Evolutionary conservation across 2,888 invertebrate genomes (phyloP).

Genomic region (Diabrotica balteata): DNA sequence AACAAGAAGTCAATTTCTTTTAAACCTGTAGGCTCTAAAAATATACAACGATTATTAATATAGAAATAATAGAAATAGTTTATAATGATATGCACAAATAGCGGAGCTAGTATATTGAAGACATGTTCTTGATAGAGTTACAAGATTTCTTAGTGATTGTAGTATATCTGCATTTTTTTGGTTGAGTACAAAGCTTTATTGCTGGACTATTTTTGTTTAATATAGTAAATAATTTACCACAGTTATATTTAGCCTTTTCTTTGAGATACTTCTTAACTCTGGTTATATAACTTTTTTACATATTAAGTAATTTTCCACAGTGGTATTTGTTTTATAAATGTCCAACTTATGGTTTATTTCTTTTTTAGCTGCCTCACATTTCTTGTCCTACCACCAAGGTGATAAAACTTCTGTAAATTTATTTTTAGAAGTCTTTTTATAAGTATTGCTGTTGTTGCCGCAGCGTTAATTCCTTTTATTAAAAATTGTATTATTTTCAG

Average conservation of each 20-base stretch:
- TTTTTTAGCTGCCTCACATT: too few relatives aligned
- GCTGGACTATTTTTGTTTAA: neutral
- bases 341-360: too few relatives aligned
- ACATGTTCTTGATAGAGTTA: neutral
- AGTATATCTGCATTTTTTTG: neutral
- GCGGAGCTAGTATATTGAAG: neutral
- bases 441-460: neutral
- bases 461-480: neutral
- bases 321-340: too few relatives aligned
- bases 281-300: neutral
- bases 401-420: too few relatives aligned
- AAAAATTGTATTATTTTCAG: neutral
- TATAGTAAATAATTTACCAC: neutral
- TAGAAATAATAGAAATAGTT: too few relatives aligned
- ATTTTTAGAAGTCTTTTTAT: neutral
- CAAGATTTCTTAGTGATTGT: neutral
- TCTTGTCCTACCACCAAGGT: neutral
- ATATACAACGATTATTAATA: neutral
- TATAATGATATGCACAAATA: neutral
- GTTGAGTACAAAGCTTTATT: neutral
- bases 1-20: neutral
- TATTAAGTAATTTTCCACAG: neutral
- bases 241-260: too few relatives aligned
- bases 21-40: neutral
- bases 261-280: too few relatives aligned